Conservation (phyloP, 2,113 vertebrate species). For the Plotosus lineatus region DNA sequence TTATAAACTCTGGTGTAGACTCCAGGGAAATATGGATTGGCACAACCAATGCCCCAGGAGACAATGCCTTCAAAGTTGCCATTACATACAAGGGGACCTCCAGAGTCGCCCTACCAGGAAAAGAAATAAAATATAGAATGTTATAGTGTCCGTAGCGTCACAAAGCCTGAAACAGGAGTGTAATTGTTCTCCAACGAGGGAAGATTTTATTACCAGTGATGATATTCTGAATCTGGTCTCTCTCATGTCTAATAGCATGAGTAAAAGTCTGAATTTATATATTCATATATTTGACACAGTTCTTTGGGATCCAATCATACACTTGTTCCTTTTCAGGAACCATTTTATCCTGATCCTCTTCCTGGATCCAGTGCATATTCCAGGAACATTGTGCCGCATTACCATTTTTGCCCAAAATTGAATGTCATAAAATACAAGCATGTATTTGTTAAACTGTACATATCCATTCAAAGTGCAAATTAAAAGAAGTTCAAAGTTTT, state of each 20-base stretch:
- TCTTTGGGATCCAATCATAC: neutral
- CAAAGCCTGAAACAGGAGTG: neutral
- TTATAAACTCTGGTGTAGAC: slow-evolving; percentile 76
- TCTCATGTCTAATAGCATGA: neutral
- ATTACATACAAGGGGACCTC: slow-evolving; percentile 74
- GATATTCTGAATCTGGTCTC: neutral
- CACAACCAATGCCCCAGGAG: slow-evolving; percentile 78
- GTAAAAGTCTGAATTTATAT: neutral
- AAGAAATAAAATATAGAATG: slow-evolving; percentile 1
- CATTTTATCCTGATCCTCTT: neutral
- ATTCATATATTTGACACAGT: neutral
- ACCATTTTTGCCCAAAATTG: too few relatives aligned
- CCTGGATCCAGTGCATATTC: neutral
- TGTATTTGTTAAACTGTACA: too few relatives aligned
- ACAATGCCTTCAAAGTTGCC: slow-evolving; percentile 75
- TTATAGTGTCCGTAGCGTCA: neutral
- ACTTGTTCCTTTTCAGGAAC: neutral
- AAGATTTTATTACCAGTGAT: neutral
- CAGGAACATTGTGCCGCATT: neutral
- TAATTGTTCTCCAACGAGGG: neutral
- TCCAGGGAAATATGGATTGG: slow-evolving; percentile 69
- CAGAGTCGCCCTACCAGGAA: slow-evolving; percentile 73
- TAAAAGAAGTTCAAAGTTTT: too few relatives aligned
- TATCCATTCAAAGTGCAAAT: too few relatives aligned
- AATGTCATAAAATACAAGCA: too few relatives aligned